These are phyloP conservation scores for Melipona quadrifasciata DNA, from an alignment of 1,140 invertebrate genomes.

Conservation along the genomic window DNA sequence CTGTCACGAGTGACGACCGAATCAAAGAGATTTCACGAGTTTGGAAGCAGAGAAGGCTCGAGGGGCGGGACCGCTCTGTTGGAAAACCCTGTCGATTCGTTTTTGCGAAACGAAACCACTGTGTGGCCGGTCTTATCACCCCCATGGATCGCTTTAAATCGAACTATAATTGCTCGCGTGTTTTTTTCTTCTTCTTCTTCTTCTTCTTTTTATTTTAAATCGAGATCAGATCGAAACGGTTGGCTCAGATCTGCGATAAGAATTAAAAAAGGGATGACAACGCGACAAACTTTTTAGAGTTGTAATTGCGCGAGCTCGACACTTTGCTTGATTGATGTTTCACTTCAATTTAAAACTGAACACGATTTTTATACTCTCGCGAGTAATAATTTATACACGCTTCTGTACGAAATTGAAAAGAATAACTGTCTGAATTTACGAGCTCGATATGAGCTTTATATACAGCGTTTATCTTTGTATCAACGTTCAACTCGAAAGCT, in stretches of 20 bases:
- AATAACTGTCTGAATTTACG: neutral
- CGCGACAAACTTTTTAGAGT: neutral
- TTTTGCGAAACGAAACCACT: slow-evolving; percentile 24
- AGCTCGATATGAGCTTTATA: neutral
- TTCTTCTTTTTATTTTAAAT: neutral
- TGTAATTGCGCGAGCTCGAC: neutral
- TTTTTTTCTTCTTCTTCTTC: too few relatives aligned
- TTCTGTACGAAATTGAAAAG: neutral
- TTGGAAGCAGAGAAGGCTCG: slow-evolving; percentile 9
- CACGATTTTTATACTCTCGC: too few relatives aligned
- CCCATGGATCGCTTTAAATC: neutral
- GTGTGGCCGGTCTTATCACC: neutral
- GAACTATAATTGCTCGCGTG: slow-evolving; percentile 5
- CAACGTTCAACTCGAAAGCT: neutral
- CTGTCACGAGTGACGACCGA: slow-evolving; percentile 3
- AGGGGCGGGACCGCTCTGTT: neutral
- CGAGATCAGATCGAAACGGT: too few relatives aligned
- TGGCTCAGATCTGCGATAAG: neutral
- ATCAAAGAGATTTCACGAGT: slow-evolving; percentile 40
- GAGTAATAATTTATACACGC: too few relatives aligned
- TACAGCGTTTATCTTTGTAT: neutral
- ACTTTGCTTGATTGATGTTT: too few relatives aligned
- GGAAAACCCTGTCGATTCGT: slow-evolving; percentile 16
- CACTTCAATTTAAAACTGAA: too few relatives aligned
- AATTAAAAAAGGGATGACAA: neutral